Conservation (phyloP, 2,888 invertebrate genomes). For the Meganola albula region DNA sequence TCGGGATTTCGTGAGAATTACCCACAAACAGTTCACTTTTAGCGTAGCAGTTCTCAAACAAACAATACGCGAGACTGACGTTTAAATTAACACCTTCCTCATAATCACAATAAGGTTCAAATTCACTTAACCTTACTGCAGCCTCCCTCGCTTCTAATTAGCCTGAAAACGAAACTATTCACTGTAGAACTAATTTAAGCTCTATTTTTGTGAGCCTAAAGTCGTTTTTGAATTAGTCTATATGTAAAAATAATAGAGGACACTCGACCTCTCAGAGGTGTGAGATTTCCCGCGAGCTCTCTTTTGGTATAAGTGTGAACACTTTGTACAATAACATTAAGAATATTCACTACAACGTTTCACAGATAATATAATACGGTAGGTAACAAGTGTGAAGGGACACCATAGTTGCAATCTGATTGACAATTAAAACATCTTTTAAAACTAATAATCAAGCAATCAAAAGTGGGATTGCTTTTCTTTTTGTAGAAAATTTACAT, state of each 20-base stretch:
- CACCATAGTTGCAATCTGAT: no score
- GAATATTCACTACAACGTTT: no score
- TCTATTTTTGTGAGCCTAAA: conserved; percentile 31
- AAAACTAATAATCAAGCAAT: no score
- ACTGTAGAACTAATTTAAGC: conserved; percentile 19
- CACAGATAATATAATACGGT: no score
- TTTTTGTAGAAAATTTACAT: no score
- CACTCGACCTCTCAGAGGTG: conserved; percentile 63
- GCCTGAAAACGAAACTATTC: conserved; percentile 61
- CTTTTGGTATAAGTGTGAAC: conserved; percentile 31
- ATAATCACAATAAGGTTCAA: conserved; percentile 34
- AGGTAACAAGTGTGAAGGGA: no score
- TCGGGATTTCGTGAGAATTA: no score
- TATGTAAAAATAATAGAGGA: conserved; percentile 62
- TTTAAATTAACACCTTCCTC: conserved; percentile 24
- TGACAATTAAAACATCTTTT: no score
- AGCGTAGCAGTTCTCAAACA: conserved; percentile 26
- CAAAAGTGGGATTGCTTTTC: no score
- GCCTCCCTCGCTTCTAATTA: conserved; percentile 63
- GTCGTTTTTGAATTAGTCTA: conserved; percentile 24
- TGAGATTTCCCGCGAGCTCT: conserved; percentile 55
- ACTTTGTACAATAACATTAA: conserved; percentile 32
- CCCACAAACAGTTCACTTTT: conserved; percentile 24
- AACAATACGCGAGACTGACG: conserved; percentile 21
- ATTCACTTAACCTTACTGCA: conserved; percentile 33